Base-by-base conservation (phyloP, 2,113 vertebrate genomes). In the Lycaon pictus region DNA sequence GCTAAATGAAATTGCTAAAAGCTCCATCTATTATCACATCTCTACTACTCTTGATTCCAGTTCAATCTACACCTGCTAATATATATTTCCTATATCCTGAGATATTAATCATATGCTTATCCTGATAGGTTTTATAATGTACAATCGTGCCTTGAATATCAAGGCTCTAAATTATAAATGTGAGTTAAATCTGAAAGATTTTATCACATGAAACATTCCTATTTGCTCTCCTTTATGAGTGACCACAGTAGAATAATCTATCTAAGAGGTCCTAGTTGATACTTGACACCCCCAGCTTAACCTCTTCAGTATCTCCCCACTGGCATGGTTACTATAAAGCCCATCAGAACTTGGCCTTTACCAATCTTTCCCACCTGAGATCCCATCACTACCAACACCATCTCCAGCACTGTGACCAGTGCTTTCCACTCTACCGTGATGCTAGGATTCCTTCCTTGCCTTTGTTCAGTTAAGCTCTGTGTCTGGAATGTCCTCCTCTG, bases 101-200 rank as follows among this genome's bases (percentile, higher is more conserved):
- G 23, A 77, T 35, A 88, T 60, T 60, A 92, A 88, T 72, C 67
- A 69, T 77, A 74, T 88, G 13, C 35, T 69, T 82, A 95, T 82
- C 23, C n/a, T 35, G 23, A 2, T 69, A 95, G 48, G 27, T 93
- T 90, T 96, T 92, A 89, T 8, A 86, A 56, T 13, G 27, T 55
- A 82, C 19, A 88, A 17, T 27, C 96, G 5, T 67, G 29, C 35
- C 72, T 16, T 79, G 32, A 96, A 76, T 96, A 91, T 72, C 27
- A 86, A 95, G 13, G 71, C 92, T 94, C 43, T 95, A 48, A 90
- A 90, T 72, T 65, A 79, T 6, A 96, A 82, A 76, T 89, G 11
- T 82, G 48, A 93, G 56, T 77, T 88, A 89, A 29, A 89, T 12
- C 53, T 76, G 48, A 97, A 86, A 93, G 29, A 9, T 20, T 95